phyloP scores from a whole-genome alignment of 2,888 invertebrate genomes.

The Philereme transversata region DNA sequence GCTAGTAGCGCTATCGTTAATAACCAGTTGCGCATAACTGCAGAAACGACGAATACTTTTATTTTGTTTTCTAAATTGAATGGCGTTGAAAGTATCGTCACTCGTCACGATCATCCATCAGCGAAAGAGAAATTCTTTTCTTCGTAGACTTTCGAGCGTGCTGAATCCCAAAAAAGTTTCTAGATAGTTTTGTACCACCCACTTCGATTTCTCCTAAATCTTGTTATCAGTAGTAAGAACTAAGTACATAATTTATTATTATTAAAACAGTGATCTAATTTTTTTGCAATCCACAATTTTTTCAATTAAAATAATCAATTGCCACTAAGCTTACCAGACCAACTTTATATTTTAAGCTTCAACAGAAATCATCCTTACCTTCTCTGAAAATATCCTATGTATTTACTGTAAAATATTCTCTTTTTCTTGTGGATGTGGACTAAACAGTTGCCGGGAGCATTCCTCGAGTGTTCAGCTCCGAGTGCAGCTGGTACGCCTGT shows the following conservation, averaged over 20 bases:
- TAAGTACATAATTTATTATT: too few species aligned
- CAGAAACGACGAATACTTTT: constrained; percentile 37
- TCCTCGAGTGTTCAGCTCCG: constrained; percentile 54
- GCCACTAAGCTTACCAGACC: too few species aligned
- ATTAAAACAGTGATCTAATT: too few species aligned
- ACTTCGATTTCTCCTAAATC: constrained; percentile 19
- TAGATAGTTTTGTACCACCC: constrained; percentile 25
- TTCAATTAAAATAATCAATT: too few species aligned
- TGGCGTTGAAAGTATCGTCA: constrained; percentile 50
- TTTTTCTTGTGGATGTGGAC: constrained; percentile 18
- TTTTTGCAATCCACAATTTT: too few species aligned
- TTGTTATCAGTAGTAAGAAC: background rate
- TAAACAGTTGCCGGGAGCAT: constrained; percentile 62
- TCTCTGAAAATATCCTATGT: background rate
- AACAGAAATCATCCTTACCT: background rate
- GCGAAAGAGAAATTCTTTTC: constrained; percentile 50
- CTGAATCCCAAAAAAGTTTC: constrained; percentile 37
- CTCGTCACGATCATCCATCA: constrained; percentile 56
- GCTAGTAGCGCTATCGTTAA: constrained; percentile 27
- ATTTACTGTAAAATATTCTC: constrained; percentile 10
- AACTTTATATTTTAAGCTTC: background rate
- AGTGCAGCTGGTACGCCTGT: constrained; percentile 67
- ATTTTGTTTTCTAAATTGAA: constrained; percentile 45
- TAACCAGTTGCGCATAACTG: constrained; percentile 33
- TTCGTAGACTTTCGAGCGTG: constrained; percentile 50